A percentile compares a stretch with the other conserved stretches of the same genome.
phyloP scores from a whole-genome alignment of 2,113 vertebrate species.

The Heterochromis multidens region DNA sequence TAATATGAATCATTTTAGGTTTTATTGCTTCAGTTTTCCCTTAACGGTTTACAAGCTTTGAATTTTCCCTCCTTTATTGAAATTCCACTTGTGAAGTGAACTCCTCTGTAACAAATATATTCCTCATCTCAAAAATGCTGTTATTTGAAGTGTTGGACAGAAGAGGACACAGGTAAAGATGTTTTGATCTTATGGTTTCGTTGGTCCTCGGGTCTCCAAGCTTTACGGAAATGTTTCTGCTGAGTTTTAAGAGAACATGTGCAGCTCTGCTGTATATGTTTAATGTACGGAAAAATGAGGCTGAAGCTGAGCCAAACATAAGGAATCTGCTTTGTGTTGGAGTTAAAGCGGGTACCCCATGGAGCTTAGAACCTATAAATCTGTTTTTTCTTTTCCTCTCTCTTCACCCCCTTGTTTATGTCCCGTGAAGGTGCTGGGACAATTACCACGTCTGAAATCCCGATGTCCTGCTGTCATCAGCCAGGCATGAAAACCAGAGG shows the following conservation, averaged over 20 bases:
- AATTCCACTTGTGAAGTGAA: rapidly evolving
- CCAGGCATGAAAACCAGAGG: background rate
- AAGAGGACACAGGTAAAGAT: background rate
- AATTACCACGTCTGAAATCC: background rate
- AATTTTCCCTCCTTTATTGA: background rate
- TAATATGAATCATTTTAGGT: background rate
- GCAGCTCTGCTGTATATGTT: background rate
- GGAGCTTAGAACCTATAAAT: background rate
- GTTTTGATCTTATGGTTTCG: background rate
- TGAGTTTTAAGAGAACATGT: background rate
- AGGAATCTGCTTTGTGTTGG: background rate
- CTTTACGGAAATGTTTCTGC: background rate
- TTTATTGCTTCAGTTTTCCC: background rate
- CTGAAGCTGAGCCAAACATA: background rate
- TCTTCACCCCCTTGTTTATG: background rate
- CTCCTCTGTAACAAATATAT: background rate
- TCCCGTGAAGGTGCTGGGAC: background rate
- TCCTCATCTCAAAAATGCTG: background rate
- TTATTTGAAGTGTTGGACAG: background rate
- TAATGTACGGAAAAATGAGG: rapidly evolving
- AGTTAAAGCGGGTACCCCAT: background rate
- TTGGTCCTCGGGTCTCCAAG: background rate
- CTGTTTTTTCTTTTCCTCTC: background rate
- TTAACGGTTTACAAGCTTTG: background rate
- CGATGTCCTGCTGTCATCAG: background rate